phyloP scores from a whole-genome alignment of 2,113 vertebrate genomes.

The Macheiramphus alcinus region DNA sequence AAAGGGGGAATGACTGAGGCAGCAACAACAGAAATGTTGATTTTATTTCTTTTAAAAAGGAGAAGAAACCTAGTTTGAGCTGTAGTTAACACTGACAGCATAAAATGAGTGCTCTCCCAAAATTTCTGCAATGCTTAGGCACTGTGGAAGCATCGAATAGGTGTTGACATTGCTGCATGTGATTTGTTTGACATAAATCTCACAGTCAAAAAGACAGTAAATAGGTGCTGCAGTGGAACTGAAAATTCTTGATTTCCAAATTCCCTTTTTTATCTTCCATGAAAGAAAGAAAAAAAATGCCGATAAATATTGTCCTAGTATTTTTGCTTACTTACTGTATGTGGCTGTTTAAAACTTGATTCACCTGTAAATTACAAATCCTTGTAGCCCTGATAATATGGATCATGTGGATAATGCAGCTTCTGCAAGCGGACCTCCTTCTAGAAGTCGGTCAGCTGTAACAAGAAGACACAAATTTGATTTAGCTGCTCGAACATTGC shows the following conservation, averaged over 20 bases:
- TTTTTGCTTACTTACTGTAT: not conserved
- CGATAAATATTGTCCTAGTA: not conserved
- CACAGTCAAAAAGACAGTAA: not conserved
- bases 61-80: not conserved
- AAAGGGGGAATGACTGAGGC: not conserved
- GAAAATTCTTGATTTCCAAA: not conserved
- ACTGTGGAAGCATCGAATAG: not conserved
- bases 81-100: not conserved
- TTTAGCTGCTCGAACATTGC: constrained; percentile 88
- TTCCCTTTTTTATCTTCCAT: accelerated
- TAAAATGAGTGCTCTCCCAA: not conserved
- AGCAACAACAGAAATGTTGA: not conserved
- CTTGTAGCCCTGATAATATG: constrained; percentile 84
- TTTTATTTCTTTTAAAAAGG: not conserved
- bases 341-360: not conserved
- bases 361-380: not conserved
- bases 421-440: constrained; percentile 78
- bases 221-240: not conserved
- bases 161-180: not conserved
- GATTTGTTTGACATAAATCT: not conserved
- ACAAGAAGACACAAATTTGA: constrained; percentile 94
- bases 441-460: constrained; percentile 82
- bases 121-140: not conserved
- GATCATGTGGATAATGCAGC: constrained; percentile 86
- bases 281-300: not conserved